These are phyloP conservation scores for Tachycineta bicolor DNA, from an alignment of 2,113 vertebrate species.

Conservation along the genomic window DNA sequence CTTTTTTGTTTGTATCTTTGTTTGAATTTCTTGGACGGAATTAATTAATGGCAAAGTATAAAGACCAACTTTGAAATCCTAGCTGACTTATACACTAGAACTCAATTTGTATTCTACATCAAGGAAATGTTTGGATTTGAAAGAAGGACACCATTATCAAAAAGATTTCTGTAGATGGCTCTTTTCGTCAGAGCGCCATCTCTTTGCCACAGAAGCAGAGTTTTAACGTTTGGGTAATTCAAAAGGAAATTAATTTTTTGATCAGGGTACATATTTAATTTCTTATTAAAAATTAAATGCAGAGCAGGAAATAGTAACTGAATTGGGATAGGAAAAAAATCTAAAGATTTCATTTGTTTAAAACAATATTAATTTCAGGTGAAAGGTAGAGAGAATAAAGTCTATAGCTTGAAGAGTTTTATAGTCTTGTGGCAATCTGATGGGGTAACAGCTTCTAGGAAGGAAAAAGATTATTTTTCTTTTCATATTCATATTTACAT, in stretches of 20 bases:
- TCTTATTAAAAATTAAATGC: slow-evolving; percentile 7
- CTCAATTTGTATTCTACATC: slow-evolving; percentile 70
- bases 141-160: slow-evolving; percentile 69
- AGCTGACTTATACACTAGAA: slow-evolving; percentile 63
- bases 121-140: slow-evolving; percentile 62
- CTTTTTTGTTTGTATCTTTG: slow-evolving; percentile 69
- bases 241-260: slow-evolving; percentile 19
- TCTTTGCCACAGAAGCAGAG: not conserved
- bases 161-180: slow-evolving; percentile 62
- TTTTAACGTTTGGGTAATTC: slow-evolving; percentile 27
- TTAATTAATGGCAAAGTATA: slow-evolving; percentile 67
- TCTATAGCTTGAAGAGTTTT: not conserved
- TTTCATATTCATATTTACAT: not conserved
- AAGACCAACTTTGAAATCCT: slow-evolving; percentile 64
- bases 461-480: not conserved
- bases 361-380: not conserved
- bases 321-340: not conserved
- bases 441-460: not conserved
- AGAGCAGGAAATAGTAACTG: not conserved
- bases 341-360: not conserved
- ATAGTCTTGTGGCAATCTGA: not conserved
- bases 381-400: not conserved
- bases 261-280: slow-evolving; percentile 13
- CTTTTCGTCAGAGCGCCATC: not conserved
- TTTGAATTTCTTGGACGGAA: slow-evolving; percentile 64